Conservation (phyloP, 2,888 invertebrate species). For the Sympetrum striolatum region DNA sequence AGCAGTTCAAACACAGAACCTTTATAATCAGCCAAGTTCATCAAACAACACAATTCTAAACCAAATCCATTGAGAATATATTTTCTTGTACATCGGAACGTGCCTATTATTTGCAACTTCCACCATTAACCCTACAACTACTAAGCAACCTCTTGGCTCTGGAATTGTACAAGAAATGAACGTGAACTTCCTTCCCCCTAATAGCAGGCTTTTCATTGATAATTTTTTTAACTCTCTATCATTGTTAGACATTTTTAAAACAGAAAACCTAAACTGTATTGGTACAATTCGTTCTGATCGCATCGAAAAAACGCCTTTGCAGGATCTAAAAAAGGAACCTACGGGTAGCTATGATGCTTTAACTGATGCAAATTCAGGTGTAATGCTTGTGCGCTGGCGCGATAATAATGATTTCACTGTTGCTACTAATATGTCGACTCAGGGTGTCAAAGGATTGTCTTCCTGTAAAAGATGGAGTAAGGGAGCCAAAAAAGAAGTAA, state of each 20-base stretch:
- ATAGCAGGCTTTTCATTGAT: neutral
- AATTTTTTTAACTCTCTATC: too few relatives aligned
- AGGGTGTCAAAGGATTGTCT: neutral
- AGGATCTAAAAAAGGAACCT: neutral
- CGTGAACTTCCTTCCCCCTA: neutral
- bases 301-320: conserved; percentile 1
- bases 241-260: neutral
- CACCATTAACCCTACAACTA: too few relatives aligned
- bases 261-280: neutral
- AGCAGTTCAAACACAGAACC: too few relatives aligned
- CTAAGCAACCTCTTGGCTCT: too few relatives aligned
- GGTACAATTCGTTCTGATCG: conserved; percentile 31
- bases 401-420: conserved; percentile 12
- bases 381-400: conserved; percentile 3
- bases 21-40: too few relatives aligned
- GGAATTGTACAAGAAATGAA: neutral
- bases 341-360: neutral
- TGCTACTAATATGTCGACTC: neutral
- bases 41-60: too few relatives aligned
- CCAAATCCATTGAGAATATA: too few relatives aligned
- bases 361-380: neutral
- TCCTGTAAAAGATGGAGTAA: neutral
- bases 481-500: neutral
- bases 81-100: too few relatives aligned
- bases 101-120: too few relatives aligned